phyloP scores from a whole-genome alignment of 2,113 vertebrate genomes.

The Dipodomys ordii region DNA sequence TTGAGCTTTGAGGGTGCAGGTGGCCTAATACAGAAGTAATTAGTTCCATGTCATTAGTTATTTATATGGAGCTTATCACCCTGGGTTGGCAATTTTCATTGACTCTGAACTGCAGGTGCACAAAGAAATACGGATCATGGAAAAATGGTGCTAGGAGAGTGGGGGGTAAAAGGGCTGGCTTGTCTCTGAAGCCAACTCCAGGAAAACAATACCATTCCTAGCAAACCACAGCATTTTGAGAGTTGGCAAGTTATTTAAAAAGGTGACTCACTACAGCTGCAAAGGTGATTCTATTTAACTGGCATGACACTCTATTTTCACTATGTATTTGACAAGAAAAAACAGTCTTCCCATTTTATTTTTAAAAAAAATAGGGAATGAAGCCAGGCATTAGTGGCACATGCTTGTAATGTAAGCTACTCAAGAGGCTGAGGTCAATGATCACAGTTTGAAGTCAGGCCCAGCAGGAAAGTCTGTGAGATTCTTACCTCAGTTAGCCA shows the following conservation, averaged over 20 bases:
- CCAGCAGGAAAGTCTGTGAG: no score
- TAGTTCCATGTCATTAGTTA: slow-evolving; percentile 84
- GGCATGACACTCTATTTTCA: slow-evolving; percentile 16
- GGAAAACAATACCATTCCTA: slow-evolving; percentile 23
- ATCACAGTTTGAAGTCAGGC: no score
- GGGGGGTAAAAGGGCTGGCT: not conserved
- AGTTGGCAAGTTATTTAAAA: slow-evolving; percentile 51
- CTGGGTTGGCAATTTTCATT: slow-evolving; percentile 78
- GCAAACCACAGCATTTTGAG: not conserved
- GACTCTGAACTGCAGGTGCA: slow-evolving; percentile 81
- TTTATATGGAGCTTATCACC: slow-evolving; percentile 84
- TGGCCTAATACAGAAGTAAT: slow-evolving; percentile 82
- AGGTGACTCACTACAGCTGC: slow-evolving; percentile 4
- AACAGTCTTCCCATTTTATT: slow-evolving; percentile 17
- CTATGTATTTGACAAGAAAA: not conserved
- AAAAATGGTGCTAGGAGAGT: not conserved
- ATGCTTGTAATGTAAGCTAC: no score
- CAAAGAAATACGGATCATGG: slow-evolving; percentile 39
- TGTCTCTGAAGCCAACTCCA: not conserved
- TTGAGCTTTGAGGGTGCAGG: slow-evolving; percentile 81
- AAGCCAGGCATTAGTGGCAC: no score
- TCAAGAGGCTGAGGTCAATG: no score
- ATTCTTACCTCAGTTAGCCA: no score
- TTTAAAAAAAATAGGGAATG: not conserved
- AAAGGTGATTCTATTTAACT: slow-evolving; percentile 46